phyloP scores from a whole-genome alignment of 2,797 vertebrate species.

The Xenentodon cancila region DNA sequence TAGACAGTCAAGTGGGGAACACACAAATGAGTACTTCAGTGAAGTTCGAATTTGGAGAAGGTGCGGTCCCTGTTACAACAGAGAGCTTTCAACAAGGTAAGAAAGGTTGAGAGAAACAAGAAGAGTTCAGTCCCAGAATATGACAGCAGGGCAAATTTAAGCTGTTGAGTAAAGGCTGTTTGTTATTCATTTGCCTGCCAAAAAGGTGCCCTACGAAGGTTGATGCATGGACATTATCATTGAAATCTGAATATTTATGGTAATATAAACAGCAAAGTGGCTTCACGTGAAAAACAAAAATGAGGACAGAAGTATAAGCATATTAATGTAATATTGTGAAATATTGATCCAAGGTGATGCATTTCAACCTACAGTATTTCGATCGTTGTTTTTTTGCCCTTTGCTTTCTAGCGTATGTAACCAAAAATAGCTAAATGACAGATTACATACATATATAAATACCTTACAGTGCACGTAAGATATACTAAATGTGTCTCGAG shows the following conservation, averaged over 20 bases:
- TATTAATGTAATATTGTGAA: constrained; percentile 83
- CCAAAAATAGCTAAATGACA: constrained; percentile 49
- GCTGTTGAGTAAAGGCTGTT: constrained; percentile 38
- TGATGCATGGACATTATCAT: constrained; percentile 51
- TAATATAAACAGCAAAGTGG: constrained; percentile 61
- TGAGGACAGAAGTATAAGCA: constrained; percentile 57
- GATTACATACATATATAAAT: constrained; percentile 25
- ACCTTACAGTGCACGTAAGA: constrained; percentile 23
- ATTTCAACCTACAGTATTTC: constrained; percentile 63
- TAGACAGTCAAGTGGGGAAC: constrained; percentile 12
- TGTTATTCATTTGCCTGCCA: constrained; percentile 56
- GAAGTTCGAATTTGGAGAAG: constrained; percentile 52
- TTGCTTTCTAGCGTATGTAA: constrained; percentile 56
- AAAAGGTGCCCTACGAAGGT: constrained; percentile 35
- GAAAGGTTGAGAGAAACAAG: constrained; percentile 42
- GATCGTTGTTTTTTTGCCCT: constrained; percentile 17
- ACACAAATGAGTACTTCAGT: constrained; percentile 31
- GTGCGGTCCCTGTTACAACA: constrained; percentile 41
- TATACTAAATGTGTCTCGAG: constrained; percentile 57
- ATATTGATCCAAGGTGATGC: constrained; percentile 77
- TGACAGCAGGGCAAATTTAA: constrained; percentile 39
- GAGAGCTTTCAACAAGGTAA: constrained; percentile 34
- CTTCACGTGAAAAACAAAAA: constrained; percentile 29
- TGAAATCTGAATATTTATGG: constrained; percentile 52
- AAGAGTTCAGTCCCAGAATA: constrained; percentile 41